Base-by-base conservation (phyloP, 92 coral and sea anemone genomes). In the Phenganax subtilis region DNA sequence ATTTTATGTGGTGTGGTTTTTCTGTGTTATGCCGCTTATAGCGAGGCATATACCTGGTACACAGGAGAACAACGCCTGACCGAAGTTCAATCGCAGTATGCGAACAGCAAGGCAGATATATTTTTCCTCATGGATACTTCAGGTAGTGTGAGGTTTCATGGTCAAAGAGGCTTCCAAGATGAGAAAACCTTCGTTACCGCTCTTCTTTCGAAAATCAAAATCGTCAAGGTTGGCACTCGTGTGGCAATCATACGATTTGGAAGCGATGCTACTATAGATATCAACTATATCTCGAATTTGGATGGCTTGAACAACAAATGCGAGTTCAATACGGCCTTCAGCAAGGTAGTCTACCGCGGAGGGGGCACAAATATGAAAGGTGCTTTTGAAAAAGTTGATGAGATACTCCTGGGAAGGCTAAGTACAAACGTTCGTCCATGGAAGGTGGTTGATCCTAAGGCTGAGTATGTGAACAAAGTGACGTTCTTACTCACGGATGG, bases 201-300 rank as follows among this genome's bases (percentile, higher is more conserved):
- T 17, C 75, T 96, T 12, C 78, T 96, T 58, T 88, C 86, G 67
- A 61, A 86, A 54, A 89, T 96, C 60, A 91, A 93, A 1, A 84
- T 96, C 20, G 91, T 96, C 64, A 62, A 84, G 30, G 91, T 88
- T 0, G 59, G 96, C 14, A 90, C 99, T 1, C 86, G 97, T 14
- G 97, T 96, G 8, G 91, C 99, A 1, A 87, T 96, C n/a, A 83
- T 90, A 31, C 88, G 90, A n/a, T 96, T 96, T 82, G 92, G 99
- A 66, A 71, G 85, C 54, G 37, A 72, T 9, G 90, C 99, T 17
- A 75, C 88, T 31, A 88, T 96, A 20, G 94, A 92, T 59, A 92
- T 96, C 81, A 96, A 96, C 83, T 96, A 96, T 74, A 85, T 96
- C 72, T 82, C 87, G 56, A 75, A 84, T 30, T 16, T 16, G 2